These are phyloP conservation scores for Tenthredo mesomela DNA, from an alignment of 2,888 invertebrate species.

Conservation along the genomic window DNA sequence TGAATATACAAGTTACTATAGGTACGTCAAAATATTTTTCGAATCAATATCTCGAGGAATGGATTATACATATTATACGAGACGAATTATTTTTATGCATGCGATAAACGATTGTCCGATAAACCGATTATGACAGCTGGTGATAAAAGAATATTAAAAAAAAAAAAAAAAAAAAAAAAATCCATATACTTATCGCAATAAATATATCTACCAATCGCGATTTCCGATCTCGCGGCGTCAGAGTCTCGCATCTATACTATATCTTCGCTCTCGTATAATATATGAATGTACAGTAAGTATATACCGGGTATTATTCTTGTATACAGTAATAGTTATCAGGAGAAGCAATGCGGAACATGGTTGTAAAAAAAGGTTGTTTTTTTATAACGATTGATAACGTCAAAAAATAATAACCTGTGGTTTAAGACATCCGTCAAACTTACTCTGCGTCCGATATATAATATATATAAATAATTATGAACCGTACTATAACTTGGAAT, in stretches of 20 bases:
- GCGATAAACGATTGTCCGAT: not conserved
- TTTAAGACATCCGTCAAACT: not conserved
- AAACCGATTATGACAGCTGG: not conserved
- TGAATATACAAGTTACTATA: not conserved
- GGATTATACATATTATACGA: not conserved
- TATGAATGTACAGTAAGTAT: not conserved
- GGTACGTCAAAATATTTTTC: not conserved
- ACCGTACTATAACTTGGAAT: not conserved
- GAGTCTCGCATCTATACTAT: not conserved
- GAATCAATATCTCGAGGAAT: not conserved
- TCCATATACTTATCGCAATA: conserved; percentile 20
- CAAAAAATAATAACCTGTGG: not conserved
- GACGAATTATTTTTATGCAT: not conserved
- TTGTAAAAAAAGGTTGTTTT: not conserved
- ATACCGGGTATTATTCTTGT: not conserved
- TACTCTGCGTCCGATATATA: not conserved
- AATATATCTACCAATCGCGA: not conserved
- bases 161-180: not conserved
- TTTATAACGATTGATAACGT: not conserved
- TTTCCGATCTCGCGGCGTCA: not conserved
- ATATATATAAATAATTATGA: not conserved
- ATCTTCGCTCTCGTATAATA: not conserved
- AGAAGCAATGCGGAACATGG: conserved; percentile 20
- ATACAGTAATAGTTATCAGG: not conserved
- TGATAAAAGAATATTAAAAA: not conserved